phyloP scores from a whole-genome alignment of 2,888 invertebrate species.

The Hofmannophila pseudospretella region DNA sequence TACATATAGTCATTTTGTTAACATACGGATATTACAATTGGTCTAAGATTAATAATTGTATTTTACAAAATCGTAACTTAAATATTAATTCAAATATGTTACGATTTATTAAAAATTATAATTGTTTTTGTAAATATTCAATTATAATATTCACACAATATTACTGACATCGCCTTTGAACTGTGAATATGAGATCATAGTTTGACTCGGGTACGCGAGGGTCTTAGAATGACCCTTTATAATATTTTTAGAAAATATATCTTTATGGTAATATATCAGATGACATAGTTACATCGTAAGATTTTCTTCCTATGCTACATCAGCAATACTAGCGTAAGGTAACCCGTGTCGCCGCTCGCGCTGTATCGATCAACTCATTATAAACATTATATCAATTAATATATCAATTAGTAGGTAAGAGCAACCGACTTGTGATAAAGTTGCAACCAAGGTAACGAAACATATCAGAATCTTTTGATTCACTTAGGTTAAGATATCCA shows the following conservation, averaged over 20 bases:
- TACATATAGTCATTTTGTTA: too few relatives aligned
- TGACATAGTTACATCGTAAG: conserved; percentile 6
- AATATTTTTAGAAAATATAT: conserved; percentile 24
- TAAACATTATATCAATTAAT: conserved; percentile 40
- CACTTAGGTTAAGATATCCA: conserved; percentile 64
- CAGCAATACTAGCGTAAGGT: conserved; percentile 61
- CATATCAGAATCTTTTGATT: conserved; percentile 85
- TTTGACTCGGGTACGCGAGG: conserved; percentile 2
- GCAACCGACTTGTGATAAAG: conserved; percentile 78
- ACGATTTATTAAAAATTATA: neutral
- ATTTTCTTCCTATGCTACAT: conserved; percentile 41
- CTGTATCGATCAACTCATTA: conserved; percentile 35
- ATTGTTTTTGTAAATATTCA: conserved; percentile 5
- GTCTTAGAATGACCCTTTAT: conserved; percentile 6
- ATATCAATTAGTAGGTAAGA: conserved; percentile 62
- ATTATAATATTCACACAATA: conserved; percentile 1
- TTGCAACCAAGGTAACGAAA: conserved; percentile 85
- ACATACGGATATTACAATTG: too few relatives aligned
- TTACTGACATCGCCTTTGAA: conserved; percentile 11
- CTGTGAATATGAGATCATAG: conserved; percentile 12
- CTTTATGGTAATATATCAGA: conserved; percentile 1
- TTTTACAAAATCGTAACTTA: conserved; percentile 3
- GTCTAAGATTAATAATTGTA: too few relatives aligned
- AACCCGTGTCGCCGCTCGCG: conserved; percentile 23
- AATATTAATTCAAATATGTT: conserved; percentile 5